phyloP scores from a whole-genome alignment of 2,888 invertebrate genomes.

The Lacanobia wlatinum region DNA sequence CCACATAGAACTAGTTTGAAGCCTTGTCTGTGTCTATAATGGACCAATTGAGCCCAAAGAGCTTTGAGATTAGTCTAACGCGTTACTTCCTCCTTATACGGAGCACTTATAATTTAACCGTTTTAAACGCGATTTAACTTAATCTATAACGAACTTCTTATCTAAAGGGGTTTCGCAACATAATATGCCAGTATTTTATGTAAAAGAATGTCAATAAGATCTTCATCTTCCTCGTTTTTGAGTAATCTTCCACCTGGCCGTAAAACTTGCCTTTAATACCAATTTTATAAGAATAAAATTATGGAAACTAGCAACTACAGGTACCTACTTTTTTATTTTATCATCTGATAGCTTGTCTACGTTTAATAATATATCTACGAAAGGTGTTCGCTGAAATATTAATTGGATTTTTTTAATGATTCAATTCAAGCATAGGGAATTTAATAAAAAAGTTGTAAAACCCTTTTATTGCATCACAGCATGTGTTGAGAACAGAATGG shows the following conservation, averaged over 20 bases:
- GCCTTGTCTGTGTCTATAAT: constrained; percentile 49
- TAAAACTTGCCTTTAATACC: constrained; percentile 30
- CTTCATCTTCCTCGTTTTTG: constrained; percentile 39
- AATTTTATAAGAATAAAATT: constrained; percentile 59
- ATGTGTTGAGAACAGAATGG: constrained; percentile 72
- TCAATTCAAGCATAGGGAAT: constrained; percentile 54
- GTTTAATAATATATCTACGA: constrained; percentile 53
- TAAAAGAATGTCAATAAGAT: constrained; percentile 43
- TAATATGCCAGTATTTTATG: constrained; percentile 12
- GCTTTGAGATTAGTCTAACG: constrained; percentile 59
- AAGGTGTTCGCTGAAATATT: constrained; percentile 66
- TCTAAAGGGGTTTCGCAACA: background rate
- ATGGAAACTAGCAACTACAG: constrained; percentile 44
- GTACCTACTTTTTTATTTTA: constrained; percentile 58
- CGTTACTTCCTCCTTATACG: constrained; percentile 52
- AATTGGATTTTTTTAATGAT: constrained; percentile 64
- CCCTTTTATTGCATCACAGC: constrained; percentile 70
- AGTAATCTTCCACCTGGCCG: constrained; percentile 54
- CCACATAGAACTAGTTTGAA: constrained; percentile 24
- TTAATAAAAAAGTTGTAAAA: constrained; percentile 58
- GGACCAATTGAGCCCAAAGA: constrained; percentile 53
- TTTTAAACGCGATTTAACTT: constrained; percentile 43
- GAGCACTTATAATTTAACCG: constrained; percentile 46
- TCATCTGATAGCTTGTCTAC: constrained; percentile 55
- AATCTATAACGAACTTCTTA: constrained; percentile 28